Evolutionary conservation across 2,797 vertebrate species (phyloP).

Genomic region (Bradypodion ventrale): DNA sequence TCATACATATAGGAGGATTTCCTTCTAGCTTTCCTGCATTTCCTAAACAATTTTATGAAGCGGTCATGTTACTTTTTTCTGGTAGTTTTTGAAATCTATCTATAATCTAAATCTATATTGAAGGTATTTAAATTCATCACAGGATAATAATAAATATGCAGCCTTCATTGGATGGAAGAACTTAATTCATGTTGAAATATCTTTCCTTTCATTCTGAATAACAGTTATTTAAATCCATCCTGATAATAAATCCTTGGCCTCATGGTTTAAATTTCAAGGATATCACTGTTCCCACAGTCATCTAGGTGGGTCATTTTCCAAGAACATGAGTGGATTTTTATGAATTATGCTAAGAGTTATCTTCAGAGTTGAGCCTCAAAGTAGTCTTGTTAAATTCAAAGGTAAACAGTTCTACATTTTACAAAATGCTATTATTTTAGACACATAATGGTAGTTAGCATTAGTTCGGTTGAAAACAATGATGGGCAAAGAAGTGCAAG

Average conservation of each 20-base stretch:
- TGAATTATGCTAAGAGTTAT: background rate
- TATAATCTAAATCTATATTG: background rate
- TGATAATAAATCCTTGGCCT: background rate
- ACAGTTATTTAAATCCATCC: background rate
- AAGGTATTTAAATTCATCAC: background rate
- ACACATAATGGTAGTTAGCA: no score
- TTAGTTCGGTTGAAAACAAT: no score
- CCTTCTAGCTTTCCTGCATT: background rate
- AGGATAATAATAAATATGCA: background rate
- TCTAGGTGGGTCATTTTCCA: background rate
- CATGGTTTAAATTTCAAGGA: background rate
- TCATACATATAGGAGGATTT: background rate
- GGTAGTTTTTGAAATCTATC: background rate
- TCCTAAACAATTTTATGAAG: background rate
- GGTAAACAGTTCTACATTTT: background rate
- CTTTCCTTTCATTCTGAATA: background rate
- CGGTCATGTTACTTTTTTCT: background rate
- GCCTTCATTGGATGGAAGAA: background rate
- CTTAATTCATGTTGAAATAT: background rate
- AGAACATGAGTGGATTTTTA: background rate
- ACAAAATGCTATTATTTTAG: background rate
- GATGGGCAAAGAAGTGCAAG: no score
- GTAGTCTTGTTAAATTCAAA: background rate
- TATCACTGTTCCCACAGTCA: background rate
- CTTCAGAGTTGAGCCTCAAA: background rate